Evolutionary conservation across 2,113 vertebrate genomes (phyloP).

Genomic region (Scomber colias): DNA sequence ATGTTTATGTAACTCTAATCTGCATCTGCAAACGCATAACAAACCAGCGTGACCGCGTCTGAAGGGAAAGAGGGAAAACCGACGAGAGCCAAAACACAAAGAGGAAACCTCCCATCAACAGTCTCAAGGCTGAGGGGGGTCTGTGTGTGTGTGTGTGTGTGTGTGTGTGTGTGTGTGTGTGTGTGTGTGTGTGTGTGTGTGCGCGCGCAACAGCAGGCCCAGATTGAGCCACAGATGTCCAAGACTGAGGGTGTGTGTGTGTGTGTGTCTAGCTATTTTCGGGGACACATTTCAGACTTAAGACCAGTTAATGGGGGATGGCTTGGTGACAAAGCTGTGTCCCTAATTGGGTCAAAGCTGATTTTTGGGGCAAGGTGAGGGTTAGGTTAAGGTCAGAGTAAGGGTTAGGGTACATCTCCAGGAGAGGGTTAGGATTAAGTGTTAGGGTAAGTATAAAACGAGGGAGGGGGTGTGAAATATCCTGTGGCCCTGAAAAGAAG

Average conservation of each 20-base stretch:
- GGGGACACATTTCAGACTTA: too few species aligned
- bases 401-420: too few species aligned
- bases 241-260: conserved; percentile 16
- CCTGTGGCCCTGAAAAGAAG: too few species aligned
- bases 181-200: background rate
- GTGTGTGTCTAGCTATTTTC: conserved; percentile 5
- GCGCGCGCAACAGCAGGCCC: conserved; percentile 41
- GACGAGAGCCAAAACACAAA: conserved; percentile 54
- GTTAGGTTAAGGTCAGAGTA: too few species aligned
- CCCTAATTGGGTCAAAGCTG: too few species aligned
- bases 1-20: conserved; percentile 69
- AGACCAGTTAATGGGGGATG: too few species aligned
- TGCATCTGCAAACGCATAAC: conserved; percentile 44
- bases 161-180: background rate
- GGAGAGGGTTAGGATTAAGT: too few species aligned
- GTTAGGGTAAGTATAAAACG: too few species aligned
- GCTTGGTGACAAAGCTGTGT: too few species aligned
- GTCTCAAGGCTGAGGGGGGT: conserved; percentile 29
- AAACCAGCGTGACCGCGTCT: conserved; percentile 35
- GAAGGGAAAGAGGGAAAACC: conserved; percentile 24
- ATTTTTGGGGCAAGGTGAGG: too few species aligned
- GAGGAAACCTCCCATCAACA: conserved; percentile 55
- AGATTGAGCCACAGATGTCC: conserved; percentile 67
- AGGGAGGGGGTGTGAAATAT: too few species aligned
- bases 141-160: background rate